These are phyloP conservation scores for Aphyosemion australe DNA, from an alignment of 2,113 vertebrate species.

Conservation along the genomic window DNA sequence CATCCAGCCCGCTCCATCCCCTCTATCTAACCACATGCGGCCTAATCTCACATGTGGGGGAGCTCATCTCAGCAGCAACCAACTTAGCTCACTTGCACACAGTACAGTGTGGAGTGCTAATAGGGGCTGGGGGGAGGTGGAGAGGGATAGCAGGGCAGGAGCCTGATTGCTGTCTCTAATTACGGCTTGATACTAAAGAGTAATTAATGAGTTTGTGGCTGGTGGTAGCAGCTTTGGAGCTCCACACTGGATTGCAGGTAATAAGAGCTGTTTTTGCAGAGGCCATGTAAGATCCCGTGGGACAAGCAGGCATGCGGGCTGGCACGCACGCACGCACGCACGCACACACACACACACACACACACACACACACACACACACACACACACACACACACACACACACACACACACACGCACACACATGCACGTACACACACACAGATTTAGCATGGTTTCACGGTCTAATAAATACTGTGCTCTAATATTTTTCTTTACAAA, in stretches of 20 bases:
- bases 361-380: background rate
- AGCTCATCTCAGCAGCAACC: constrained; percentile 51
- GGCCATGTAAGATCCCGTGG: constrained; percentile 52
- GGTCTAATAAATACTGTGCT: constrained; percentile 9
- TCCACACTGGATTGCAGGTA: constrained; percentile 65
- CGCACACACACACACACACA: constrained; percentile 15
- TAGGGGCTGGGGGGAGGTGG: constrained; percentile 40
- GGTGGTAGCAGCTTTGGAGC: constrained; percentile 74
- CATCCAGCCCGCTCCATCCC: constrained; percentile 18
- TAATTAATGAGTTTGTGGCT: constrained; percentile 80
- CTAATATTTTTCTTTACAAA: constrained; percentile 6
- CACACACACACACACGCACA: too few relatives aligned
- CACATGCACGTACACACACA: too few relatives aligned
- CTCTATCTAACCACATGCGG: constrained; percentile 40
- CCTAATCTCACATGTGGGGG: constrained; percentile 70
- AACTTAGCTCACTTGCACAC: constrained; percentile 59
- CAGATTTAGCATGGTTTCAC: constrained; percentile 15
- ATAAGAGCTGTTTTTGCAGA: constrained; percentile 69
- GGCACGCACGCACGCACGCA: constrained; percentile 6
- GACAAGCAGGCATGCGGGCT: constrained; percentile 25
- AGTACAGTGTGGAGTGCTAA: constrained; percentile 57
- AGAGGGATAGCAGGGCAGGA: constrained; percentile 32
- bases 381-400: too few relatives aligned
- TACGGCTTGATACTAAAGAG: constrained; percentile 80
- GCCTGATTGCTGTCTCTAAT: constrained; percentile 79